Conservation (phyloP, 2,797 vertebrate genomes). For the Phyllotis vaccarum region DNA sequence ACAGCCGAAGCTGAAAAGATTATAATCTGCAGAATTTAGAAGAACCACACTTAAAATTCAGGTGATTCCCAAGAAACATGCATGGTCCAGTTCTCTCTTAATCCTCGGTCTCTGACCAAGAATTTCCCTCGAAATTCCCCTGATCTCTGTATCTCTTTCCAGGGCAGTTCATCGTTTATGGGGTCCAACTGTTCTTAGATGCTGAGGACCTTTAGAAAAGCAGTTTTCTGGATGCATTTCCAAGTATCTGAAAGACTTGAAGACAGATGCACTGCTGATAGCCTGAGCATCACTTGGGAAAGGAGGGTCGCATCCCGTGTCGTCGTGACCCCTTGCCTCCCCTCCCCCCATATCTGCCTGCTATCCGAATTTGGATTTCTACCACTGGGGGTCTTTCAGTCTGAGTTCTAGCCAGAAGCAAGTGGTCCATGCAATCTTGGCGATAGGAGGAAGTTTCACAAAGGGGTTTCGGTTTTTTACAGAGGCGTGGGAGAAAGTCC, state of each 20-base stretch:
- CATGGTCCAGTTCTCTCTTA: not conserved
- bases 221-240: not conserved
- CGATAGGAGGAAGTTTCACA: not conserved
- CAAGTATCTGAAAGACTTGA: not conserved
- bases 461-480: not conserved
- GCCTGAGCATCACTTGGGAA: not conserved
- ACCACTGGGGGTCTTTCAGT: not conserved
- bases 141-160: not conserved
- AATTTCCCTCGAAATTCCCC: not conserved
- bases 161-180: not conserved
- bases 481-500: not conserved
- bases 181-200: not conserved
- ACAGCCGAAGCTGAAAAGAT: not conserved
- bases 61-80: not conserved
- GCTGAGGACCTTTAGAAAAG: not conserved
- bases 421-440: not conserved
- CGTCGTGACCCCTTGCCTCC: fast-evolving
- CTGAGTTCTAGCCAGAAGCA: not conserved
- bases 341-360: not conserved
- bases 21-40: not conserved
- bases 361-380: not conserved
- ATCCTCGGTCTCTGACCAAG: not conserved
- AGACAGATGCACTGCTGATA: not conserved
- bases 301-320: not conserved
- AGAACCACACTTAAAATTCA: not conserved